Conservation (phyloP, 2,797 vertebrate genomes). For the Eidolon dupreanum region DNA sequence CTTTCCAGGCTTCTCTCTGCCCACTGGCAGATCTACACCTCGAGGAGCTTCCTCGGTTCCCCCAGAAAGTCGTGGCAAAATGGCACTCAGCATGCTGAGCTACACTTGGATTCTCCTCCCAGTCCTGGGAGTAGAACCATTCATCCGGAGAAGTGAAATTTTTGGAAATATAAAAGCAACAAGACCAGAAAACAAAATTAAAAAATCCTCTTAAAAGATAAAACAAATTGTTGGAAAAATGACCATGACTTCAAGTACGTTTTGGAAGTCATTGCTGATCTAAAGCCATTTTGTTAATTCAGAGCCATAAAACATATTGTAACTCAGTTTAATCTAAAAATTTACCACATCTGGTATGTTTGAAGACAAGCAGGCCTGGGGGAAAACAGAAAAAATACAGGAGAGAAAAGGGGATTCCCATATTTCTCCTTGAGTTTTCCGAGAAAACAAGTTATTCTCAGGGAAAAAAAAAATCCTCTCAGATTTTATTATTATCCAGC, state of each 20-base stretch:
- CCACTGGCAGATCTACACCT: background rate
- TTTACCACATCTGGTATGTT: slow-evolving; percentile 39
- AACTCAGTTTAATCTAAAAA: slow-evolving; percentile 33
- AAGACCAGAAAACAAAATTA: background rate
- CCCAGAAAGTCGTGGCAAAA: background rate
- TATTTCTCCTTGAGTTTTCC: slow-evolving; percentile 58
- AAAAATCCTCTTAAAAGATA: background rate
- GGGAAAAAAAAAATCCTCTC: background rate
- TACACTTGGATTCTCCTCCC: background rate
- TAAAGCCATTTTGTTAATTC: slow-evolving; percentile 31
- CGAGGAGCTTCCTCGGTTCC: background rate
- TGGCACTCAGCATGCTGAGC: background rate
- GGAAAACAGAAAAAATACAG: background rate
- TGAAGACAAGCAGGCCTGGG: background rate
- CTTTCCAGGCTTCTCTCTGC: background rate
- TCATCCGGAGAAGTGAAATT: background rate
- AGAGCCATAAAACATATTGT: slow-evolving; percentile 34
- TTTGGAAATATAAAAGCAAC: slow-evolving; percentile 55
- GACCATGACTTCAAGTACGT: background rate
- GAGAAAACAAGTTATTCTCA: slow-evolving; percentile 56
- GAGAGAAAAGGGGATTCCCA: slow-evolving; percentile 6
- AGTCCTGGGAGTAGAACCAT: background rate
- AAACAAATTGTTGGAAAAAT: background rate
- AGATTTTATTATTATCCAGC: background rate
- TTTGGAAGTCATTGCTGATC: slow-evolving; percentile 38